Evolutionary conservation across 2,797 vertebrate genomes (phyloP), one percentile per base, ranked within the genome.

Genomic region (Sebastes itinus): DNA sequence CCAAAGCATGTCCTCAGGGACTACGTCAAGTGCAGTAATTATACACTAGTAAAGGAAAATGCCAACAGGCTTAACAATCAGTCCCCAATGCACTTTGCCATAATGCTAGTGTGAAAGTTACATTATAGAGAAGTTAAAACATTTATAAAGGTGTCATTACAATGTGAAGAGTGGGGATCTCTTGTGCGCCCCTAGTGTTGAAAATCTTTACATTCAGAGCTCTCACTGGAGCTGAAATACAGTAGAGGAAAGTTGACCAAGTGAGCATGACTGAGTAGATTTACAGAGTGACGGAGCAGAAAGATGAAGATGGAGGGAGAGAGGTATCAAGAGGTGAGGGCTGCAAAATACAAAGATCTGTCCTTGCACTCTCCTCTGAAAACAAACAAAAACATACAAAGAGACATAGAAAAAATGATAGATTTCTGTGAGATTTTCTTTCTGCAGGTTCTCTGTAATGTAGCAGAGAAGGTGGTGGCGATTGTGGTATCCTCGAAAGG

Each of bases 191-290:
- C 23, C 30, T 14, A 22, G 35, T n/a, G 52, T 56, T 54, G 18
- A 59, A 59, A 8, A 67, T 6, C 22, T 20, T 72, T 70, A 23
- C 33, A 75, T 78, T 75, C 66, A 30, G 38, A 58, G 18, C 46
- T 72, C 79, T 76, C 64, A 73, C 54, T 82, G 54, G 61, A 82
- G 77, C 20, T 76, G 4, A 76, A 76, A 77, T 52, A 67, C 67
- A 72, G 64, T 16, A 20, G 16, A 79, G 60, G 30, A 71, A 74
- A 75, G 73, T 14, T 68, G 81, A 73, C 59, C 5, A 33, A 82
- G 59, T 75, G 71, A 82, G 73, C 66, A 75, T 73, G 88, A 86
- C 77, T 76, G 78, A 86, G 77, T 55, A 77, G 72, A 82, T 85
- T 79, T 81, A 83, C 49, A 82, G 72, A 82, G 80, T 33, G 78